A percentile compares a stretch with the other conserved stretches of the same genome.
phyloP scores from a whole-genome alignment of 2,113 vertebrate genomes.

The Podarcis raffonei region DNA sequence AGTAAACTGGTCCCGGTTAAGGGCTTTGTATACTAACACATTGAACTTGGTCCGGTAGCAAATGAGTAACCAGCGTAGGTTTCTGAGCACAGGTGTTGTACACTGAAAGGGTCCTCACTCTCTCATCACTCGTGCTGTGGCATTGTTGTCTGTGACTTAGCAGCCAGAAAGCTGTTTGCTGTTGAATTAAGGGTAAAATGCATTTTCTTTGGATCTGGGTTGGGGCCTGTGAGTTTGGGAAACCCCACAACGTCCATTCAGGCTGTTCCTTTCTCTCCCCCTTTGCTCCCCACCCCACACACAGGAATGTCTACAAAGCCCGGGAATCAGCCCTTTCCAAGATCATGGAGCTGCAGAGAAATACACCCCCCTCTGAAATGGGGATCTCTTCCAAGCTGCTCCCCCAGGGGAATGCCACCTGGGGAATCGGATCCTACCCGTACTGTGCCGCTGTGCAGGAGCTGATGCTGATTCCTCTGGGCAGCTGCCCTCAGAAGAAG shows the following conservation, averaged over 20 bases:
- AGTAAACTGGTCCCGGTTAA: too few relatives aligned
- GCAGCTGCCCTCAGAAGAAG: constrained; percentile 90
- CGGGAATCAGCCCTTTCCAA: constrained; percentile 80
- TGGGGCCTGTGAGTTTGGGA: too few relatives aligned
- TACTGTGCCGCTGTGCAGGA: constrained; percentile 85
- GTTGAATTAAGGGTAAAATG: not conserved
- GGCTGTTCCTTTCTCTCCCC: not conserved
- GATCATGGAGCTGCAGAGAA: constrained; percentile 80
- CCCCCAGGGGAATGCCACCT: constrained; percentile 57
- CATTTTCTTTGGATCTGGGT: not conserved
- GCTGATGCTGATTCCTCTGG: constrained; percentile 81
- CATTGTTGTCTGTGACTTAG: too few relatives aligned
- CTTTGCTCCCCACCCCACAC: not conserved
- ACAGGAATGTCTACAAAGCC: constrained; percentile 79
- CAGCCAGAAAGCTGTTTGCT: not conserved
- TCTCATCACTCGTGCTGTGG: too few relatives aligned
- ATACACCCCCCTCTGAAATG: constrained; percentile 75
- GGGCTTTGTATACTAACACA: too few relatives aligned
- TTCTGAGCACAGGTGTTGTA: too few relatives aligned
- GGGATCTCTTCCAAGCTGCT: constrained; percentile 84
- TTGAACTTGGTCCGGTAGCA: too few relatives aligned
- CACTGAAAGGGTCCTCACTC: too few relatives aligned
- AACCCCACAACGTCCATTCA: too few relatives aligned
- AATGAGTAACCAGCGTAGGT: too few relatives aligned
- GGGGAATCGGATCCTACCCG: constrained; percentile 69